Conservation (phyloP, 2,113 vertebrate genomes). For the Hylia prasina region DNA sequence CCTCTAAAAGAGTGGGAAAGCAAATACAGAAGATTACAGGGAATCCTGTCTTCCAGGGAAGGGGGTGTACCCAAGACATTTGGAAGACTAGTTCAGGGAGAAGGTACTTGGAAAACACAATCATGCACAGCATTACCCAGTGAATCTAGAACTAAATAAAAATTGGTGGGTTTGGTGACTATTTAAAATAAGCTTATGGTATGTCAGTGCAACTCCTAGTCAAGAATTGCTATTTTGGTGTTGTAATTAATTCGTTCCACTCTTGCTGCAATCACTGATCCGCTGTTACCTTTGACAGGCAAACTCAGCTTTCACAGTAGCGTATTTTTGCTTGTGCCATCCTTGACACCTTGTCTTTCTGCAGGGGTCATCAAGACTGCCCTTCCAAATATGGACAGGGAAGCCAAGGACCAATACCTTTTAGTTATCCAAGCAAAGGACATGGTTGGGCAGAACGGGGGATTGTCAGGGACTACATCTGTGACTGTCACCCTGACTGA, state of each 20-base stretch:
- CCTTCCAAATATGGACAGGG: slow-evolving; percentile 95
- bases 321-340: not conserved
- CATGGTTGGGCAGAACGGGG: slow-evolving; percentile 97
- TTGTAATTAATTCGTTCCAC: not conserved
- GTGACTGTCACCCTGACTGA: slow-evolving; percentile 93
- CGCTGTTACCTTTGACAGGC: not conserved
- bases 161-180: not conserved
- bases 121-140: not conserved
- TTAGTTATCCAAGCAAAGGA: slow-evolving; percentile 97
- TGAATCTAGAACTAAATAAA: not conserved
- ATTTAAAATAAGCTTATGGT: not conserved
- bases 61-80: not conserved
- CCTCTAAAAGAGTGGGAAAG: not conserved
- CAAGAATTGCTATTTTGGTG: not conserved
- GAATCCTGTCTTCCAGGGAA: not conserved
- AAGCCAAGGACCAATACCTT: slow-evolving; percentile 93
- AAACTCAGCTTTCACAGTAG: not conserved
- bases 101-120: not conserved
- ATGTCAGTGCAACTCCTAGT: not conserved
- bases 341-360: slow-evolving; percentile 30
- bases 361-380: slow-evolving; percentile 94
- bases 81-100: not conserved
- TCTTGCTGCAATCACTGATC: not conserved
- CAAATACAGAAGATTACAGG: not conserved
- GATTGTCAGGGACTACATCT: slow-evolving; percentile 92